These are phyloP conservation scores for Lumbricus terrestris DNA, from an alignment of 2,888 invertebrate species.

Conservation along the genomic window DNA sequence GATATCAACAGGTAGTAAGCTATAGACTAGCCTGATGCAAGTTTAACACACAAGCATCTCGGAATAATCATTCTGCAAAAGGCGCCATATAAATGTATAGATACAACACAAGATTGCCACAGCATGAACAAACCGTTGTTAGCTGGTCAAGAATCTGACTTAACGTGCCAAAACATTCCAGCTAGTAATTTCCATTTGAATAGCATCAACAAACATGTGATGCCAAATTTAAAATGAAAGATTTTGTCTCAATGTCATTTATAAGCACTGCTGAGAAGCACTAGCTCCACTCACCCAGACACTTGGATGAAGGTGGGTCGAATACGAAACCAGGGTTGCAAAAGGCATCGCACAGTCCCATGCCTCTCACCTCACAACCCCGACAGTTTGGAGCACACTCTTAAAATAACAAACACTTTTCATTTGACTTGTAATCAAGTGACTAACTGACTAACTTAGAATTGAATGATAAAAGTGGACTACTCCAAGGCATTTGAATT, in stretches of 20 bases:
- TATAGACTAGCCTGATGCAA: neutral
- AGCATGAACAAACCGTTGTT: too few relatives aligned
- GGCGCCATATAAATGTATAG: too few relatives aligned
- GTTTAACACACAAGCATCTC: neutral
- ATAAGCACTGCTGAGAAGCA: too few relatives aligned
- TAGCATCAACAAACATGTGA: neutral
- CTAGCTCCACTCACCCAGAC: constrained; percentile 14
- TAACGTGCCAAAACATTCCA: neutral
- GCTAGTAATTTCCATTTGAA: neutral
- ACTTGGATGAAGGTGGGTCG: constrained; percentile 21
- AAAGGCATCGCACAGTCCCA: constrained; percentile 24
- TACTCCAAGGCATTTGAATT: too few relatives aligned
- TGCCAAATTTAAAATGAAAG: neutral
- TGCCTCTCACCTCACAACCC: constrained; percentile 13
- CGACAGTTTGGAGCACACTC: constrained; percentile 28
- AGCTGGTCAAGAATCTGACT: neutral
- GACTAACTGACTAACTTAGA: neutral
- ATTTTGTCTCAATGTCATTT: neutral
- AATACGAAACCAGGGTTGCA: constrained; percentile 25
- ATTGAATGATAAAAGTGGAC: neutral
- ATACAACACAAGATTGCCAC: too few relatives aligned
- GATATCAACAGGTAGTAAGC: neutral
- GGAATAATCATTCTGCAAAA: too few relatives aligned
- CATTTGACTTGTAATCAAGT: neutral
- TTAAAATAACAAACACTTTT: neutral